These are phyloP conservation scores for Drosophila subpulchrella DNA, from an alignment of 1,140 invertebrate genomes.

Conservation along the genomic window DNA sequence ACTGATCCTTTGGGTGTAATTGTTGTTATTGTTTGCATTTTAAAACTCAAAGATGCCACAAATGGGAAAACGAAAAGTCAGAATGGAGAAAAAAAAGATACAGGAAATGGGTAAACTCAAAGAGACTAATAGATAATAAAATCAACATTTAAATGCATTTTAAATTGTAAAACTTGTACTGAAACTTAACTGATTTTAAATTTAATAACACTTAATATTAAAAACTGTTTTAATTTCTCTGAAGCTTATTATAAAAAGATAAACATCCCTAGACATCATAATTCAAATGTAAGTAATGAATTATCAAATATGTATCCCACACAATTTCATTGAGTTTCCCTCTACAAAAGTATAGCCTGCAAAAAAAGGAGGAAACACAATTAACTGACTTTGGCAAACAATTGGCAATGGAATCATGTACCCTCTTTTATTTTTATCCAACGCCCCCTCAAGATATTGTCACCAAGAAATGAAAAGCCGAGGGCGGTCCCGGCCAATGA, in stretches of 20 bases:
- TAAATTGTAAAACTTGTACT: neutral
- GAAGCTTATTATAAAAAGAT: neutral
- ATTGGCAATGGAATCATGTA: conserved; percentile 22
- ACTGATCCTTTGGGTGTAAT: conserved; percentile 83
- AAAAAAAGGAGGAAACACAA: conserved; percentile 26
- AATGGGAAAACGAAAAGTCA: neutral
- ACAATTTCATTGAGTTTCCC: neutral
- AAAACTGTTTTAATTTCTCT: too few species aligned
- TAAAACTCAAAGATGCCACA: conserved; percentile 22
- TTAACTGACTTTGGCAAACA: conserved; percentile 36
- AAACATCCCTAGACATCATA: neutral
- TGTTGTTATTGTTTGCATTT: conserved; percentile 77
- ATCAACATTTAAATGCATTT: neutral
- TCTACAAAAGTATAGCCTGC: neutral
- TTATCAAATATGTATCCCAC: neutral
- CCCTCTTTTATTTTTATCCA: conserved; percentile 1
- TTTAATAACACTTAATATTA: neutral
- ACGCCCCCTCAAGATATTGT: conserved; percentile 37
- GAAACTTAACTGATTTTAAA: neutral
- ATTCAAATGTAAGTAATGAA: neutral
- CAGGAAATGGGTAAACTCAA: neutral
- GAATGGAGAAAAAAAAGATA: neutral
- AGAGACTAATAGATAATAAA: neutral
- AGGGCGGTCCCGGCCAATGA: conserved; percentile 32
- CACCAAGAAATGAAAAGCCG: conserved; percentile 28